These are phyloP conservation scores for Lepisosteus osseus DNA, from an alignment of 2,113 vertebrate genomes.

Conservation along the genomic window DNA sequence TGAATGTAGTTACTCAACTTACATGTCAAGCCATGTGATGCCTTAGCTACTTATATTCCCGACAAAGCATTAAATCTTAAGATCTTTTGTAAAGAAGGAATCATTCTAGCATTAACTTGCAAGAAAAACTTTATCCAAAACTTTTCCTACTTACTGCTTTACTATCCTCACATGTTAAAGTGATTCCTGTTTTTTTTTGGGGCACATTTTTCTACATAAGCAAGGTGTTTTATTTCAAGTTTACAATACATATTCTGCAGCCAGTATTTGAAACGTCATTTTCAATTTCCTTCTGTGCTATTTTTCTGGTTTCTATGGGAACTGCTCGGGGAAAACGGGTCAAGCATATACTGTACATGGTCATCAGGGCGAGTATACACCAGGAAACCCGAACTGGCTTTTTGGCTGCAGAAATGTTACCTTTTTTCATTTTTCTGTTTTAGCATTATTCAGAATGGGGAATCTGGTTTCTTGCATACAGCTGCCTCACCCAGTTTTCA, in stretches of 20 bases:
- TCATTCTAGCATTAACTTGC: too few relatives aligned
- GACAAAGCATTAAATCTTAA: too few relatives aligned
- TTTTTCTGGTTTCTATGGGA: slow-evolving; percentile 6
- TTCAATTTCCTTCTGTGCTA: neutral
- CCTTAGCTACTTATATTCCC: neutral
- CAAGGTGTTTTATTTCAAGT: neutral
- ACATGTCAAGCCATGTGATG: slow-evolving; percentile 16
- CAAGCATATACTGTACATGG: neutral
- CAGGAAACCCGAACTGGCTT: slow-evolving; percentile 19
- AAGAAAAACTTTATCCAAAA: neutral
- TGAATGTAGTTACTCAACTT: slow-evolving; percentile 17
- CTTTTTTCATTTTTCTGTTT: neutral
- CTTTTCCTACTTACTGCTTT: too few relatives aligned
- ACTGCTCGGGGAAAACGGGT: neutral
- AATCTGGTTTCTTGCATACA: neutral
- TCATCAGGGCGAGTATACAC: neutral
- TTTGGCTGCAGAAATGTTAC: slow-evolving; percentile 27
- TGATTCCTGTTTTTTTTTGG: neutral
- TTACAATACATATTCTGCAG: neutral
- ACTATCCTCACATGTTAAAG: too few relatives aligned
- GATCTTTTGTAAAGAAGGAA: neutral
- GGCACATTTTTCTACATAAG: neutral
- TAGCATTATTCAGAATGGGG: neutral
- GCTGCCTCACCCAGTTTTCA: neutral
- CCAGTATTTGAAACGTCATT: neutral